Base-by-base conservation (phyloP, 2,797 vertebrate genomes). In the Myripristis murdjan region DNA sequence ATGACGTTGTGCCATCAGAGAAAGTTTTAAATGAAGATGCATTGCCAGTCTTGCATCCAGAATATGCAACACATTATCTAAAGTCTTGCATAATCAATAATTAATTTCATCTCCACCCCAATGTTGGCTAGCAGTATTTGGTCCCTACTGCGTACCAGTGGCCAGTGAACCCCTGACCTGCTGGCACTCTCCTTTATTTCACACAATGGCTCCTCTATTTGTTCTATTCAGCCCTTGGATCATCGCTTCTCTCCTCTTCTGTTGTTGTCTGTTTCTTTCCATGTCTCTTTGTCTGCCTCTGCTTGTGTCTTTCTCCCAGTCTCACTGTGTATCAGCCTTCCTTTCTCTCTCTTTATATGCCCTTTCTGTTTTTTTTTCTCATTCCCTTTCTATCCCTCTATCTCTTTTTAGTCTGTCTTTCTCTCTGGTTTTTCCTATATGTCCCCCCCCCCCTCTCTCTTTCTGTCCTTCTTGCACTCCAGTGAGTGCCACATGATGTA, bases 91-190 rank as follows among this genome's bases (percentile, higher is more conserved):
- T 26, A 31, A 72, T 66, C 41, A 9, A 9, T 69, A 33, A 12
- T 70, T n/a, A 60, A 57, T 61, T 41, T 8, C 46, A 12, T 53
- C 51, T 28, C 16, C 60, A 53, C 24, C 56, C 2, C 75, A 16
- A 24, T 57, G 57, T 48, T 56, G 2, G 23, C 57, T 41, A 41
- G 39, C 49, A 53, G 57, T 62, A 63, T 72, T 68, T 67, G 64
- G 53, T n/a, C n/a, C 56, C 7, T 56, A 60, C 15, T 51, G 75
- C 69, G 48, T 35, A 63, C 47, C 37, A 47, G 60, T 66, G 73
- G 64, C 78, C 58, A 69, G 22, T 91, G 85, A 91, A 87, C 89
- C 87, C 68, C 57, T 91, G 84, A 92, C 89, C 89, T 35, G 18
- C 33, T 75, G 72, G 65, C 64, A 20, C 62, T 70, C n/a, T 59